Evolutionary conservation across 2,113 vertebrate species (phyloP), one percentile per base, ranked within the genome.

Genomic region (Laterallus jamaicensis): DNA sequence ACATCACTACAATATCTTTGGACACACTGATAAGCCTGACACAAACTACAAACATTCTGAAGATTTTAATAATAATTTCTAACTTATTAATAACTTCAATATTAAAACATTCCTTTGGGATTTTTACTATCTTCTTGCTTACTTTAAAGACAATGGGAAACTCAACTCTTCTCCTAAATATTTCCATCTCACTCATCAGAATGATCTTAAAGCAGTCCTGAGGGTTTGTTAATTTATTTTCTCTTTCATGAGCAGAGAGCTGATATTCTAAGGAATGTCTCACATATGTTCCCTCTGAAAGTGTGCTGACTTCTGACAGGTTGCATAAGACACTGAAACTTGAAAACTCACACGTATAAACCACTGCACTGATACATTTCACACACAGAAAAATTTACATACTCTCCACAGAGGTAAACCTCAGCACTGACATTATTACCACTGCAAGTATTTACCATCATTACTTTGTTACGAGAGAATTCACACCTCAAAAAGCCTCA

Each of bases 221-320:
- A 67, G 24, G 71, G 5, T 88, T 77, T 49, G 15, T 69, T 93
- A 76, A 92, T 83, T 70, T 96, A 12, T 29, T 77, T 73, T 75
- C 47, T 42, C 54, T 79, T 66, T 12, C 31, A 18, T 8, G 7
- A 75, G 24, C 60, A 73, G n/a, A 90, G n/a, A 62, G 19, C 3
- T 85, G 49, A 66, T 90, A 56, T 49, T 92, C 69, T 20, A 87
- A 73, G 60, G 20, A 84, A 78, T 52, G 47, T 82, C 52, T 91
- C 79, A 64, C 15, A 22, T 22, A 88, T 25, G 50, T 49, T 50
- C 14, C 7, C 31, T n/a, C 37, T 39, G 31, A 95, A 92, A 83
- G 83, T 55, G n/a, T 54, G 95, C 49, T 64, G 77, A 73, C 31
- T 84, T 88, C 90, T 95, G 42, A 35, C 52, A 81, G 58, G 40